Base-by-base conservation (phyloP, 2,797 vertebrate species). In the Zalophus californianus region DNA sequence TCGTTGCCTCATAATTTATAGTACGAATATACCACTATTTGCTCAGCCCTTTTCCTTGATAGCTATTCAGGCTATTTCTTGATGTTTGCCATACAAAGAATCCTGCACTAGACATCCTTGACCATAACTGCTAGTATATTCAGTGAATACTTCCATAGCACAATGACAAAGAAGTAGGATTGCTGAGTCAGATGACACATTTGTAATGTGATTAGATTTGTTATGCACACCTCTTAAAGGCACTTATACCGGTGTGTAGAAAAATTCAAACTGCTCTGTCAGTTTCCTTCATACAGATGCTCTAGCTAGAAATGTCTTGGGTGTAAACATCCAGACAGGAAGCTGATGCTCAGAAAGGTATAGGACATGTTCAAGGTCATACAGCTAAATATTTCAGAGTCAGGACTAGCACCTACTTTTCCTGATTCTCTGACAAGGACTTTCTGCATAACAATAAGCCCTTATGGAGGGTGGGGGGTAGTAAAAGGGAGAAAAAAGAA, bases 241-340 rank as follows among this genome's bases (percentile, higher is more conserved):
- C 9, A 1, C 38, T 21, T 2, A 1, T 16, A 2, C 38, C 13
- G 7, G 3, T 1, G 1, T 4, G n/a, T 35, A 13, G 38, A 25
- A 68, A n/a, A 54, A 18, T 35, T 10, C 70, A 54, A 13, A 35
- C 18, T 68, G 29, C 56, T 23, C 27, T 60, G 48, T 9, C 50
- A 2, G 52, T 35, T 62, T 75, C 73, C 56, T n/a, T 14, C 21
- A 9, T 15, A 29, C 14, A 50, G 50, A 23, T 5, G 38, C 8
- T 38, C 41, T 38, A 9, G 56, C 23, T 21, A 56, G 41, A 60
- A 82, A 58, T 2, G 27, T 15, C 32, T 44, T 29, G 14, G 13
- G 5, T 35, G 29, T 11, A 21, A 35, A 82, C 7, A 11, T 10
- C 8, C 23, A n/a, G 44, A 29, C 15, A 32, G 56, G 85, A 50